Percentiles rank a stretch among this genome's conserved stretches.
These are phyloP conservation scores for Andrena fulva DNA, from an alignment of 2,888 invertebrate genomes.

Conservation along the genomic window DNA sequence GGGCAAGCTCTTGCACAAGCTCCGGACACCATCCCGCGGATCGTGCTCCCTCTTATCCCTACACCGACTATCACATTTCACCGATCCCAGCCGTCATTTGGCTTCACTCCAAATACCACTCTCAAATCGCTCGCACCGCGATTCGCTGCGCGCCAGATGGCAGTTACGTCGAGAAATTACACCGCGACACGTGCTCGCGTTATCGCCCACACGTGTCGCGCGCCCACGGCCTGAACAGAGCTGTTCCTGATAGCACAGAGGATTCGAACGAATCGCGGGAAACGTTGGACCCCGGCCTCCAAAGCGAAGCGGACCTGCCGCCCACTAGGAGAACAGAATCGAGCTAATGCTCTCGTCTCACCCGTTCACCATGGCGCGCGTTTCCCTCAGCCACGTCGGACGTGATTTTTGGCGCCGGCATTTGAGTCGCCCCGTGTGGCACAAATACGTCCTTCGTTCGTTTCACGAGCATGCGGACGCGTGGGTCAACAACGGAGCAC, in stretches of 20 bases:
- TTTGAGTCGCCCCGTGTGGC: neutral
- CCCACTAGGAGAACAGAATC: no score
- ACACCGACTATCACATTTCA: neutral
- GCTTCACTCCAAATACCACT: slow-evolving; percentile 10
- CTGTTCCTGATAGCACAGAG: neutral
- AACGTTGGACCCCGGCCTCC: neutral
- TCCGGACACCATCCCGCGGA: neutral
- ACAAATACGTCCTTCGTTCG: neutral
- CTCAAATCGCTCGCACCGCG: neutral
- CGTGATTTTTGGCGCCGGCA: neutral
- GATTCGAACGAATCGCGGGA: neutral
- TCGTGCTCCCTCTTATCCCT: neutral
- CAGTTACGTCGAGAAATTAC: neutral
- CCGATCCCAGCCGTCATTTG: neutral
- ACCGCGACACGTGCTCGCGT: slow-evolving; percentile 26
- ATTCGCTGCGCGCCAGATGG: neutral
- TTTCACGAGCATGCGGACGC: no score
- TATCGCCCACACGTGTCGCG: neutral
- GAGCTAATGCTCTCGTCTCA: no score
- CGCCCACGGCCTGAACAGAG: no score
- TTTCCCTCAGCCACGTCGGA: neutral
- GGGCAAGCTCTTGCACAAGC: neutral
- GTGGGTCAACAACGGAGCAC: neutral
- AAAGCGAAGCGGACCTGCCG: no score
- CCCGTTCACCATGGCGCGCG: no score